Evolutionary conservation across 2,888 invertebrate species (phyloP), one percentile per base, ranked within the genome.

Genomic region (Apocheima hispidaria): DNA sequence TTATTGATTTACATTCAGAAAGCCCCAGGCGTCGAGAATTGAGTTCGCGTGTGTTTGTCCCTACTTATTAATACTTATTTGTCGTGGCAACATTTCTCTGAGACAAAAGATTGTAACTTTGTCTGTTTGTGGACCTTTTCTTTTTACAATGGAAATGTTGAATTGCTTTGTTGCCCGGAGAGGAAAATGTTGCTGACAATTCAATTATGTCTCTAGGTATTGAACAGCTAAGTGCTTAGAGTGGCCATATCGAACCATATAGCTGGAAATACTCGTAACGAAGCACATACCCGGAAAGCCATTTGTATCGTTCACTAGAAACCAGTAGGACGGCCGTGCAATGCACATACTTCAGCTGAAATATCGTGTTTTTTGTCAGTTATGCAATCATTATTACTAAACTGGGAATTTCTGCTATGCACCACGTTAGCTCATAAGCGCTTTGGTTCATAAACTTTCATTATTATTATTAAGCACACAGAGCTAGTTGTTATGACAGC

Each of bases 1-100:
- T 26, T 60, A 63, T 65, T 61, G 63, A 61, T 63, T 61, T 48
- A 52, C 20, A 9, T 46, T 23, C 38, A 26, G 35, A 65, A 60
- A 50, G 52, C 54, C 56, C 63, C 62, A 41, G 52, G 49, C 51
- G 28, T 49, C 28, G 49, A 46, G 36, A 36, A 21, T 54, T 58
- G 40, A 14, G 38, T 63, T 38, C 21, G 46, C 3, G 46, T 41
- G 35, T 51, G 18, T 55, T 61, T 63, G 50, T 56, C 36, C 41
- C 35, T 18, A 35, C 53, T 53, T 63, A 49, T 49, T 60, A 44
- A 55, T 53, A 46, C 51, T 44, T 51, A 44, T 49, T 55, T 46
- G 41, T 44, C 55, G 35, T 30, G 40, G 35, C 48, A 60, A 52
- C 18, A 56, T 33, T 56, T 55, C 50, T 49, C 18, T 18, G 33